Base-by-base conservation (phyloP, 1,140 invertebrate species). In the Hyphantria cunea region DNA sequence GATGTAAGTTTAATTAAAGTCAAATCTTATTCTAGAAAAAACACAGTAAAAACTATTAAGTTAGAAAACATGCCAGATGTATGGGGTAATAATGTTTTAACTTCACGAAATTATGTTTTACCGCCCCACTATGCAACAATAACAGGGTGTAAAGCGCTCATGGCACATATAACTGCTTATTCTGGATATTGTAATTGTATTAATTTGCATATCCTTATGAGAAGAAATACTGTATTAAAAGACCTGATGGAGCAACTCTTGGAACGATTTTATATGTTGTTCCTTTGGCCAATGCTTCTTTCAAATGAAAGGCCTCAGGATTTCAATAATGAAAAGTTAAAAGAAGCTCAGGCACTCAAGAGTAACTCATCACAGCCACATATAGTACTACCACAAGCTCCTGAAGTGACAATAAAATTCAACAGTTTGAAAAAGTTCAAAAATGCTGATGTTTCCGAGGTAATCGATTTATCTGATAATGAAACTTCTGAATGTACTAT, bases 81-180 rank as follows among this genome's bases (percentile, higher is more conserved):
- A 48, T 88, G 83, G 83, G 78, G 80, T 10, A 70, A 67, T 12
- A 59, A 55, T 32, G 45, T 33, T 42, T 67, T 82, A 56, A 64
- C 51, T 17, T 42, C 32, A 6, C 41, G 74, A 12, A 58, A 76
- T 6, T 77, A 76, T 78, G 72, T 87, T 4, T 52, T 90, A 4
- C 87, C 87, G 17, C 84, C 85, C n/a, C 73, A 89, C 45, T 83
- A 82, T 68, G 70, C 78, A 6, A 89, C 82, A 45, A 84, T 90
- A 32, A 83, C 74, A 55, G 87, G 83, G 0, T 85, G 82, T 47
- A 84, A 63, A 63, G 72, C 73, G 48, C 50, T 90, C 64, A 82
- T 88, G 68, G 39, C 56, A 6, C 70, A 72, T 67, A 45, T 77
- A 14, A 52, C 55, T 50, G 0, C 12, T 6, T 70, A 70, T 52